Conservation (phyloP, 2,797 vertebrate genomes). For the Pseudochromis fuscus region DNA sequence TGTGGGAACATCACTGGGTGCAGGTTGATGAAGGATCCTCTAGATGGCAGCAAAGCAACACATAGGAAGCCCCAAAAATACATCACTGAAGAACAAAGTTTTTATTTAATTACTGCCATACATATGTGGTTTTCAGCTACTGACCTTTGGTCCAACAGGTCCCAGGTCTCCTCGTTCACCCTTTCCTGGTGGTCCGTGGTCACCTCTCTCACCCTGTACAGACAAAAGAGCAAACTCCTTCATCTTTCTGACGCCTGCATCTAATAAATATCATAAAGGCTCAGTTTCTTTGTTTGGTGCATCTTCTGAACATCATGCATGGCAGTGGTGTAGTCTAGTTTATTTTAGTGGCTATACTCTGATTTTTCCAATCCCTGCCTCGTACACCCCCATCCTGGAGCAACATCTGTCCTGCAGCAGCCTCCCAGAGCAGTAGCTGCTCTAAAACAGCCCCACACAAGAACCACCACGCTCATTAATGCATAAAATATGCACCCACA, state of each 20-base stretch:
- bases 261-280: neutral
- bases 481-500: too few species aligned
- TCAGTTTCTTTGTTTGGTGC: neutral
- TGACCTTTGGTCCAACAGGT: slow-evolving; percentile 91
- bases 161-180: slow-evolving; percentile 93
- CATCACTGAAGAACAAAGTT: neutral
- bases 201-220: slow-evolving; percentile 93
- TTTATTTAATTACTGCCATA: neutral
- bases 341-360: too few species aligned
- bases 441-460: too few species aligned
- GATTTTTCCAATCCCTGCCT: too few species aligned
- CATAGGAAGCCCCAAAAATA: neutral
- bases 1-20: neutral
- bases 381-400: too few species aligned
- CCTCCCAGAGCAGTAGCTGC: too few species aligned
- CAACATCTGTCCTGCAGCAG: too few species aligned
- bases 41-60: slow-evolving; percentile 73
- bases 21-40: slow-evolving; percentile 18
- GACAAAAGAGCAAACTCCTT: slow-evolving; percentile 16
- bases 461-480: too few species aligned
- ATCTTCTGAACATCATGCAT: slow-evolving; percentile 10
- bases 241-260: neutral
- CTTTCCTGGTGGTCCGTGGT: slow-evolving; percentile 90
- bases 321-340: too few species aligned
- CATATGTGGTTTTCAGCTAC: slow-evolving; percentile 51